Evolutionary conservation across 2,888 invertebrate species (phyloP).

Genomic region (Coelopa pilipes): DNA sequence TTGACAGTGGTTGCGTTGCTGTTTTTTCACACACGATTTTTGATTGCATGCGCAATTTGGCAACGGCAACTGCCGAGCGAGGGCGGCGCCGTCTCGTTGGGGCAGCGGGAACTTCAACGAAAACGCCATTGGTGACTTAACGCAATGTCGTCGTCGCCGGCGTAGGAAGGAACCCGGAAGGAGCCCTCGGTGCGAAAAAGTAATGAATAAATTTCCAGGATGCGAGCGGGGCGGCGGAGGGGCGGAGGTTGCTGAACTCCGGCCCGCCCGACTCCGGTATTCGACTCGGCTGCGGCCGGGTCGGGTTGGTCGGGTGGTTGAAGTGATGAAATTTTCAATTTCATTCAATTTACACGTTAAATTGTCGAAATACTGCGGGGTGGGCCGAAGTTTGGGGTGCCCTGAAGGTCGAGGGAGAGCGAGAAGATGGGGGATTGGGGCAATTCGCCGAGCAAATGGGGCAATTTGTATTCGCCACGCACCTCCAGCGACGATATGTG

Average conservation of each 20-base stretch:
- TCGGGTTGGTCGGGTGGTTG: conserved; percentile 32
- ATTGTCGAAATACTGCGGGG: neutral
- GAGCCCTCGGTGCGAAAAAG: conserved; percentile 46
- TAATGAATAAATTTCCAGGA: conserved; percentile 60
- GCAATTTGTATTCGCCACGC: conserved; percentile 63
- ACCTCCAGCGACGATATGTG: conserved; percentile 61
- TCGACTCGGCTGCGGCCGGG: too few relatives aligned
- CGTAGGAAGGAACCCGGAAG: too few relatives aligned
- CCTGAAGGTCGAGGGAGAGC: neutral
- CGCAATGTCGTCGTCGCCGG: too few relatives aligned
- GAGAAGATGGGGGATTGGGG: neutral
- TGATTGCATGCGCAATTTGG: conserved; percentile 60
- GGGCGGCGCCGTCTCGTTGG: too few relatives aligned
- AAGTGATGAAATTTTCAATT: conserved; percentile 62
- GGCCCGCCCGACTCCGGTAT: too few relatives aligned
- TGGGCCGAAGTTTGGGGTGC: neutral
- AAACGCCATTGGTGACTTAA: neutral
- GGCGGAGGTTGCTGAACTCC: conserved; percentile 24
- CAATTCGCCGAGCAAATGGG: conserved; percentile 53
- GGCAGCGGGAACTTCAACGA: conserved; percentile 8
- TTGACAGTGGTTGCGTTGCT: neutral
- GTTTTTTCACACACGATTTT: conserved; percentile 51
- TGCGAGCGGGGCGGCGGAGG: neutral
- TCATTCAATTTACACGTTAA: conserved; percentile 59
- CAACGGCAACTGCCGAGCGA: neutral